Conservation (phyloP, 2,797 vertebrate genomes). For the Mallotus villosus region DNA sequence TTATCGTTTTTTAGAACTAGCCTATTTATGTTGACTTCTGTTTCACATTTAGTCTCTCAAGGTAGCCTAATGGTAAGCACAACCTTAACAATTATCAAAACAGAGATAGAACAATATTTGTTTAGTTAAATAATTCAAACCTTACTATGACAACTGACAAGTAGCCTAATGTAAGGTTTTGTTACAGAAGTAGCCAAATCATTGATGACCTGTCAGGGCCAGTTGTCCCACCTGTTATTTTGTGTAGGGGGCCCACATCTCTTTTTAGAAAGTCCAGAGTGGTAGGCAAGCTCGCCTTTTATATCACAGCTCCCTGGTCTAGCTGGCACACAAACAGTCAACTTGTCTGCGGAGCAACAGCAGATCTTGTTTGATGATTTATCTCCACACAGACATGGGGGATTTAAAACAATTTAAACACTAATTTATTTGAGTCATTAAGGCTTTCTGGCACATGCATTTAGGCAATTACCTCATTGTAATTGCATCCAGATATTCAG, state of each 20-base stretch:
- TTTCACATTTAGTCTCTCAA: too few species aligned
- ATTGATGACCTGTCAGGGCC: neutral
- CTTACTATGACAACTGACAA: neutral
- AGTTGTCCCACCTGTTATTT: slow-evolving; percentile 8
- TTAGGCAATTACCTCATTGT: too few species aligned
- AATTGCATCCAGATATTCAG: too few species aligned
- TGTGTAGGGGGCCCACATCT: neutral
- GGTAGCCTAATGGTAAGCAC: neutral
- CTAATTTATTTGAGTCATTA: too few species aligned
- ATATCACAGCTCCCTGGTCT: neutral
- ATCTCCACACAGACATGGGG: neutral
- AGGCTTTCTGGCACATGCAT: too few species aligned
- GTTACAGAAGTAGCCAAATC: neutral
- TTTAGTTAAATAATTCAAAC: neutral
- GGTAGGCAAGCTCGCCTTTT: neutral
- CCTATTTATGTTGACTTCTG: neutral
- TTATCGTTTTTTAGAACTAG: neutral
- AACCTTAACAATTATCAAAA: neutral
- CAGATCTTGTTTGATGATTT: neutral
- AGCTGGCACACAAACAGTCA: neutral
- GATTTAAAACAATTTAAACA: neutral
- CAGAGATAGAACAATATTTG: neutral
- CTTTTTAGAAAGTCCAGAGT: neutral
- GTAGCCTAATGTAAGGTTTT: neutral
- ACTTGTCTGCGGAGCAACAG: neutral